A percentile compares a stretch with the other conserved stretches of the same genome.
phyloP scores from a whole-genome alignment of 1,140 invertebrate species.

The Delia radicum region DNA sequence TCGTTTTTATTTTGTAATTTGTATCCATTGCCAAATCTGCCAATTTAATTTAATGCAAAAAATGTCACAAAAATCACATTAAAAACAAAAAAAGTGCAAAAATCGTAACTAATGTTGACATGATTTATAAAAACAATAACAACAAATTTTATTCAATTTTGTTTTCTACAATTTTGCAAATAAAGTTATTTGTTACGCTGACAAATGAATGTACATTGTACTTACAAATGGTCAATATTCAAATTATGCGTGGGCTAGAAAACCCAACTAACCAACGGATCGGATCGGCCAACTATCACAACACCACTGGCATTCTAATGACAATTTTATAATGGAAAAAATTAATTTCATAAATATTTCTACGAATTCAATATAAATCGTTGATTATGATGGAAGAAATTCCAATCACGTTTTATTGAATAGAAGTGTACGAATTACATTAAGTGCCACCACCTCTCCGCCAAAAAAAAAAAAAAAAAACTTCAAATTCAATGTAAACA shows the following conservation, averaged over 20 bases:
- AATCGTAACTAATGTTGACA: background rate
- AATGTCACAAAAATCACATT: background rate
- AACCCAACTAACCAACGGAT: background rate
- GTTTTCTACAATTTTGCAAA: background rate
- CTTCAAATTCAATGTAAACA: background rate
- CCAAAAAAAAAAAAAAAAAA: background rate
- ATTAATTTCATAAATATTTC: slow-evolving; percentile 1
- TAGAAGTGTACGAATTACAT: background rate
- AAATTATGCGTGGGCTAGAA: background rate
- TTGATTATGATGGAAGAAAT: no score
- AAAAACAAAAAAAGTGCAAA: background rate
- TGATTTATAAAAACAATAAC: background rate
- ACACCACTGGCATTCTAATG: slow-evolving; percentile 9
- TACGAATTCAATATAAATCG: no score
- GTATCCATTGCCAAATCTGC: background rate
- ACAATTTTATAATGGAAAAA: background rate
- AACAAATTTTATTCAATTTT: background rate
- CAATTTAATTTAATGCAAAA: background rate
- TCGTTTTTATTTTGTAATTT: no score
- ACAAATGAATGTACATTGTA: background rate
- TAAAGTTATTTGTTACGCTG: background rate
- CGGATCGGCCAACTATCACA: background rate
- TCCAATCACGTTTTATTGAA: background rate
- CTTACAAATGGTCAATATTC: no score
- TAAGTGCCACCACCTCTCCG: background rate